A percentile compares a stretch with the other conserved stretches of the same genome.
These are phyloP conservation scores for Halichondria panicea DNA, from an alignment of 37 sponge, comb jelly and placozoan species.

Conservation along the genomic window DNA sequence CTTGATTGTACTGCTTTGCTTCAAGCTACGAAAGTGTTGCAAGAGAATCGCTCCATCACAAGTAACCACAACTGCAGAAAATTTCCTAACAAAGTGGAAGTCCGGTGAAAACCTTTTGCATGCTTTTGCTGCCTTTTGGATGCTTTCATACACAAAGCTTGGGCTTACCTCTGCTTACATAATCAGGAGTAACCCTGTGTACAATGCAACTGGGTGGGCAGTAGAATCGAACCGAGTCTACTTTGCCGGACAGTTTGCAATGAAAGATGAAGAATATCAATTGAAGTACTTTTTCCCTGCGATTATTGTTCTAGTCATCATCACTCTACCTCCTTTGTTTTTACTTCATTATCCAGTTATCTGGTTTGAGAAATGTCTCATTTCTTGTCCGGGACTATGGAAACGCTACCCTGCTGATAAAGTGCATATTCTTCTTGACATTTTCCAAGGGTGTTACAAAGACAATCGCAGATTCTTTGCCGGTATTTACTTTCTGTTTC, in stretches of 20 bases:
- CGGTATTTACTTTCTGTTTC: conserved; percentile 27
- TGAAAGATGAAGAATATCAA: background rate
- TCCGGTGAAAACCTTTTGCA: background rate
- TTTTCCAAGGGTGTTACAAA: conserved; percentile 48
- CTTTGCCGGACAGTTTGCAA: conserved; percentile 9
- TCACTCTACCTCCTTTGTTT: background rate
- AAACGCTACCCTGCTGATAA: conserved; percentile 7
- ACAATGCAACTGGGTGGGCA: background rate
- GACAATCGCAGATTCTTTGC: conserved; percentile 40
- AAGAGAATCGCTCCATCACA: too few relatives aligned
- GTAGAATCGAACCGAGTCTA: background rate
- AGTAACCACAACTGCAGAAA: background rate
- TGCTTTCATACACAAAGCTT: conserved; percentile 24
- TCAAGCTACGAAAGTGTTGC: background rate
- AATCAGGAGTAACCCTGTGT: background rate
- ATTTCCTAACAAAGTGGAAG: background rate
- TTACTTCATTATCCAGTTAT: conserved; percentile 20
- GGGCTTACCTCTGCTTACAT: conserved; percentile 1
- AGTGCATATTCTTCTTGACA: conserved; percentile 15
- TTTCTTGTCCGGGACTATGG: background rate
- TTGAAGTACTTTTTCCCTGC: background rate
- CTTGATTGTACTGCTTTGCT: background rate
- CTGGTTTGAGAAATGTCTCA: conserved; percentile 5
- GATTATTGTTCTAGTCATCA: background rate
- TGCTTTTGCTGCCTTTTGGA: conserved; percentile 30